Percentiles rank a stretch among this genome's conserved stretches.
Evolutionary conservation across 1,140 invertebrate genomes (phyloP).

Genomic region (Diachasmimorpha longicaudata): DNA sequence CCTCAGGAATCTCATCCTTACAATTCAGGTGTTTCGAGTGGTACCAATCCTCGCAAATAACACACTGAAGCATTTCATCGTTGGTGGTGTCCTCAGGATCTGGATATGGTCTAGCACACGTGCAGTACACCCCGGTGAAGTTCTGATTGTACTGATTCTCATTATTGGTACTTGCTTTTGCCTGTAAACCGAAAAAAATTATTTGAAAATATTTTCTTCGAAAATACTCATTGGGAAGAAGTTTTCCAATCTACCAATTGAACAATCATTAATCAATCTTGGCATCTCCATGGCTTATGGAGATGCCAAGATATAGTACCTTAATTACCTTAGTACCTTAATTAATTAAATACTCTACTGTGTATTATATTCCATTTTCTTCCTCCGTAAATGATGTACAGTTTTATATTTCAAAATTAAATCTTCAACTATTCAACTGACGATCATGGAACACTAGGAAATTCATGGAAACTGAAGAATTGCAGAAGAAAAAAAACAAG

Average conservation of each 20-base stretch:
- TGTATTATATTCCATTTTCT: no score
- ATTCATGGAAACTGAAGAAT: no score
- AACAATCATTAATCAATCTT: no score
- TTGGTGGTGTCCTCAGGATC: slow-evolving; percentile 81
- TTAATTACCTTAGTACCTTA: no score
- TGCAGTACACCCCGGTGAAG: slow-evolving; percentile 92
- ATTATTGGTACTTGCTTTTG: slow-evolving; percentile 72
- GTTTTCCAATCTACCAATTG: no score
- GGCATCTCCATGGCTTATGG: no score
- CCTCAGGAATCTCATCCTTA: slow-evolving; percentile 63
- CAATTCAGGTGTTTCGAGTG: slow-evolving; percentile 83
- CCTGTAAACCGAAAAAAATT: slow-evolving; percentile 42
- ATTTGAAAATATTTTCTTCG: background rate
- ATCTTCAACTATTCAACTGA: background rate
- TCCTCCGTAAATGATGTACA: no score
- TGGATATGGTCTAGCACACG: slow-evolving; percentile 93
- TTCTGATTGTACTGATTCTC: slow-evolving; percentile 94
- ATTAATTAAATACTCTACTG: no score
- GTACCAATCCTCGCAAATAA: slow-evolving; percentile 98
- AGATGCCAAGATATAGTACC: no score
- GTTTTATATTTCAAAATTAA: no score
- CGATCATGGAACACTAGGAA: no score
- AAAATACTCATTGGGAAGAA: background rate
- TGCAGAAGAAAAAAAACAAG: no score
- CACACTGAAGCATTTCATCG: slow-evolving; percentile 97